Evolutionary conservation across 2,888 invertebrate genomes (phyloP), one percentile per base, ranked within the genome.

Genomic region (Stenichneumon culpator): DNA sequence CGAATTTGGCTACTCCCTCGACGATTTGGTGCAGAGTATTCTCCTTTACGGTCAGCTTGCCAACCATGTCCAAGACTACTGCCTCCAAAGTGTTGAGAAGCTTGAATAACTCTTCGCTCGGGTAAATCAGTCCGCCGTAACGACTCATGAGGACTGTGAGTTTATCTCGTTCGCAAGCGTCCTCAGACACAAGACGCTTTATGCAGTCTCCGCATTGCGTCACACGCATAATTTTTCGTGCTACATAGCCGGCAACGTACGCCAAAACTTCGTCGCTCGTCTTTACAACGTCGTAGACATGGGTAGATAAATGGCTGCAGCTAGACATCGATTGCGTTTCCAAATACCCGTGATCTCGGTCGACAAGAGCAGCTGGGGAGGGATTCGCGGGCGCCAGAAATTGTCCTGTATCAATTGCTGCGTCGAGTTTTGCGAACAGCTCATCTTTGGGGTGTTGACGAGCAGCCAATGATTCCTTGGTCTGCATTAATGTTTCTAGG

Each of bases 51-150:
- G 72, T 79, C 36, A 74, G 68, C 32, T 69, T 79, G 28, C 85
- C 82, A 44, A 85, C 72, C 1, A 82, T 82, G 22, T 68, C 65
- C 19, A 82, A 67, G 9, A 81, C 79, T 22, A 68, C 65, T 52
- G 28, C 67, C 65, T 83, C 86, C 63, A 86, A 44, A 67, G 22
- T 39, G 32, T 14, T 83, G 11, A 79, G 47, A 2, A 86, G 50
- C 28, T 57, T 52, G 67, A 83, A 86, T 7, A 86, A 50, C 47
- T 77, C 73, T 68, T 86, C 86, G 74, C 80, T 86, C 39, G 81
- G 83, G 63, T 68, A 81, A 11, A 83, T 60, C 9, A 86, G 63
- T 39, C 67, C 77, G 50, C 54, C 73, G 25, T 60, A 72, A 39
- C 54, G 63, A 36, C 50, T 79, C 65, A 80, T 39, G 2, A 79